Evolutionary conservation across 2,113 vertebrate species (phyloP).

Genomic region (Mixornis gularis): DNA sequence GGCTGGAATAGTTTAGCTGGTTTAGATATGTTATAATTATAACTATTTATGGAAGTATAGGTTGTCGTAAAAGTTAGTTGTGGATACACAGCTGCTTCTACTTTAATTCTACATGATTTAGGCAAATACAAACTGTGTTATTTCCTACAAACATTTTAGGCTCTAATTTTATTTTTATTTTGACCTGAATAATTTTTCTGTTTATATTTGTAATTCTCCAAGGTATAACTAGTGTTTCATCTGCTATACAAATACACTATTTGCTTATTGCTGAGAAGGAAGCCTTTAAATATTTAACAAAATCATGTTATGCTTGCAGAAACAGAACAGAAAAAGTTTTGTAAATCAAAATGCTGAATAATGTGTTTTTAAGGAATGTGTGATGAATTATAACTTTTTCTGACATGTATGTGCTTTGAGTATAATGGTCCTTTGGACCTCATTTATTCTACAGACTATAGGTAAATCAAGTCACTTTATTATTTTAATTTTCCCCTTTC

Average conservation of each 20-base stretch:
- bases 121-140: neutral
- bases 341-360: neutral
- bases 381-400: neutral
- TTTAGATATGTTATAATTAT: neutral
- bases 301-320: neutral
- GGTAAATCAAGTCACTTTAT: neutral
- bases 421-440: neutral
- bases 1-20: neutral
- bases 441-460: neutral
- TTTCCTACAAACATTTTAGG: constrained; percentile 6
- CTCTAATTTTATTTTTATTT: constrained; percentile 35
- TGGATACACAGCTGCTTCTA: neutral
- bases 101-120: neutral
- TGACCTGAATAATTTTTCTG: constrained; percentile 10
- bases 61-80: neutral
- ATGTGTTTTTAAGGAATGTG: neutral
- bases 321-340: neutral
- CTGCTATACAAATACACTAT: constrained; percentile 4
- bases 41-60: neutral
- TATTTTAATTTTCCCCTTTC: neutral
- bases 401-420: neutral
- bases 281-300: constrained; percentile 42
- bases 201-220: constrained; percentile 33
- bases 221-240: constrained; percentile 4
- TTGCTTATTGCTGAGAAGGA: constrained; percentile 6